These are phyloP conservation scores for Sycophila texana DNA, from an alignment of 2,888 invertebrate species.

Conservation along the genomic window DNA sequence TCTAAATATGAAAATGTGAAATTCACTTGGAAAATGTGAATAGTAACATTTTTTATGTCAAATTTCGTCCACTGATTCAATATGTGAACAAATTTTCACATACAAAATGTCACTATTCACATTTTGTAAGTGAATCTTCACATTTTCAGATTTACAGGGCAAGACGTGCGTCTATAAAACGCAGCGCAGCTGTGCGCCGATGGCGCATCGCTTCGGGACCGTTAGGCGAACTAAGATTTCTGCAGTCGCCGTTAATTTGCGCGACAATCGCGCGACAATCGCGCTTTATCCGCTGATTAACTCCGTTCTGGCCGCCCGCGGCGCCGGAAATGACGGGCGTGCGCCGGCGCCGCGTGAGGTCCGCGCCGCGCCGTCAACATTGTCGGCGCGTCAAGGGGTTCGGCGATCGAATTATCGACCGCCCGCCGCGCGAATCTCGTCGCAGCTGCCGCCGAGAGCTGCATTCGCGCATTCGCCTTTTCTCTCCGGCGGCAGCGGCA, in stretches of 20 bases:
- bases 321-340: neutral
- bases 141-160: too few relatives aligned
- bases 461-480: neutral
- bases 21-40: too few relatives aligned
- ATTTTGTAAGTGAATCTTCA: too few relatives aligned
- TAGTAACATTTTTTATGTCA: too few relatives aligned
- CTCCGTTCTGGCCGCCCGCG: neutral
- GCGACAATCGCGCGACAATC: neutral
- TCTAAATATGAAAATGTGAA: too few relatives aligned
- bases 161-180: too few relatives aligned
- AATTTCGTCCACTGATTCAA: too few relatives aligned
- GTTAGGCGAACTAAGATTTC: too few relatives aligned
- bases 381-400: conserved; percentile 72
- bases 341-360: conserved; percentile 71
- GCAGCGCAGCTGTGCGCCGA: too few relatives aligned
- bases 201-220: too few relatives aligned
- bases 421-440: conserved; percentile 47
- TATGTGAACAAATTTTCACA: too few relatives aligned
- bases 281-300: conserved; percentile 52
- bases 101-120: too few relatives aligned
- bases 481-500: neutral
- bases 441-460: conserved; percentile 27
- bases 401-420: conserved; percentile 73
- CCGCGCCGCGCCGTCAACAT: conserved; percentile 74
- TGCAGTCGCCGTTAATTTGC: neutral